Evolutionary conservation across 1,140 invertebrate species (phyloP).

Genomic region (Pissodes strobi): DNA sequence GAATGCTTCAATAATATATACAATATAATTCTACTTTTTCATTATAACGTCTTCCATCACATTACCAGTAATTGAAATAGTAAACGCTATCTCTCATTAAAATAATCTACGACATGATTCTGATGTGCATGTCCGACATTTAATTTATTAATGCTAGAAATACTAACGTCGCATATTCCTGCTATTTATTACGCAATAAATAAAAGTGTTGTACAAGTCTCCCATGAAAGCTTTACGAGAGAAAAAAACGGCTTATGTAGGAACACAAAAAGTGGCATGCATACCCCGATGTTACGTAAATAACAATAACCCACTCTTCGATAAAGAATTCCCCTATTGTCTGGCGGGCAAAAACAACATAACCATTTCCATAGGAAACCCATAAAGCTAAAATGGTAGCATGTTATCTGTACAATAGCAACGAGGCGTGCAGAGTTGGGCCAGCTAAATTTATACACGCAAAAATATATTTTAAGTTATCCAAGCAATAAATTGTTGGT

Average conservation of each 20-base stretch:
- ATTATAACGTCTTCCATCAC: too few relatives aligned
- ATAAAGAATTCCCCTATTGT: conserved; percentile 35
- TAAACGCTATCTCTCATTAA: too few relatives aligned
- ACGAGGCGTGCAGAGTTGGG: conserved; percentile 9
- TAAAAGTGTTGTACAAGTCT: conserved; percentile 14
- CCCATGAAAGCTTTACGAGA: conserved; percentile 17
- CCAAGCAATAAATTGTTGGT: too few relatives aligned
- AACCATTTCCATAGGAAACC: conserved; percentile 38
- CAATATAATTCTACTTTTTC: too few relatives aligned
- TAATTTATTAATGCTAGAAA: too few relatives aligned
- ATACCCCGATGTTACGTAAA: conserved; percentile 25
- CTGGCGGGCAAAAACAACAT: conserved; percentile 35
- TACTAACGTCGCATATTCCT: too few relatives aligned
- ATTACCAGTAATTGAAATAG: too few relatives aligned
- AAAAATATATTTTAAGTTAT: too few relatives aligned
- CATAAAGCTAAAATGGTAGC: conserved; percentile 36
- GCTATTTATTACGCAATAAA: not conserved
- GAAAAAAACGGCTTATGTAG: conserved; percentile 12
- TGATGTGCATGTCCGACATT: too few relatives aligned
- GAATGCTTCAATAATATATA: too few relatives aligned
- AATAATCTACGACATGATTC: too few relatives aligned
- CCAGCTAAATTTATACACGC: too few relatives aligned
- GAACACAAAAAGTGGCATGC: conserved; percentile 21
- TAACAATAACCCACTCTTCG: conserved; percentile 36
- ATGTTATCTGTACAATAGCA: conserved; percentile 28